A percentile compares a stretch with the other conserved stretches of the same genome.
phyloP scores from a whole-genome alignment of 2,888 invertebrate genomes.

The Alcis repandata region DNA sequence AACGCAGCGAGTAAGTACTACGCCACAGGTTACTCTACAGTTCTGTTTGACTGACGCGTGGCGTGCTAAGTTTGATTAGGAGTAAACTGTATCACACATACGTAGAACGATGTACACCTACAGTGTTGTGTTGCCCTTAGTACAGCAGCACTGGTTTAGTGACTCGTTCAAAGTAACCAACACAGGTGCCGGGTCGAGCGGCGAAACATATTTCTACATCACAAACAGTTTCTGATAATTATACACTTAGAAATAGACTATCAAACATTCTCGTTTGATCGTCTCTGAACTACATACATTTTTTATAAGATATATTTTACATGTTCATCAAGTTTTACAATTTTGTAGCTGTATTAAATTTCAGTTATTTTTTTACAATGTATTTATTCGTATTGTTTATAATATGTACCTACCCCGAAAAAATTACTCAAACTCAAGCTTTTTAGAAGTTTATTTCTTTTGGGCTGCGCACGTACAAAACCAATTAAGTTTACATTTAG shows the following conservation, averaged over 20 bases:
- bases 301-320: constrained; percentile 20
- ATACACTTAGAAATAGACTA: constrained; percentile 25
- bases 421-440: constrained; percentile 17
- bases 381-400: constrained; percentile 26
- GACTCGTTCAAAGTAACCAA: constrained; percentile 1
- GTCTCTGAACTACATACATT: constrained; percentile 16
- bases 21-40: too few relatives aligned
- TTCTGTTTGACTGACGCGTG: too few relatives aligned
- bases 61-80: too few relatives aligned
- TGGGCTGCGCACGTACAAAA: constrained; percentile 56
- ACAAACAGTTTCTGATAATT: constrained; percentile 16
- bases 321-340: constrained; percentile 9
- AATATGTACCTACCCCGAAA: constrained; percentile 29
- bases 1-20: too few relatives aligned
- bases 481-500: constrained; percentile 54
- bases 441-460: constrained; percentile 29
- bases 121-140: background rate
- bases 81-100: too few relatives aligned
- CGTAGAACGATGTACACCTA: too few relatives aligned
- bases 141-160: background rate
- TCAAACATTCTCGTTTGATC: constrained; percentile 25
- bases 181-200: background rate
- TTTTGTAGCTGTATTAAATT: constrained; percentile 5
- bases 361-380: constrained; percentile 10
- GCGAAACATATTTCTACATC: constrained; percentile 20